Evolutionary conservation across 2,113 vertebrate genomes (phyloP), one percentile per base, ranked within the genome.

Genomic region (Anguilla japonica): DNA sequence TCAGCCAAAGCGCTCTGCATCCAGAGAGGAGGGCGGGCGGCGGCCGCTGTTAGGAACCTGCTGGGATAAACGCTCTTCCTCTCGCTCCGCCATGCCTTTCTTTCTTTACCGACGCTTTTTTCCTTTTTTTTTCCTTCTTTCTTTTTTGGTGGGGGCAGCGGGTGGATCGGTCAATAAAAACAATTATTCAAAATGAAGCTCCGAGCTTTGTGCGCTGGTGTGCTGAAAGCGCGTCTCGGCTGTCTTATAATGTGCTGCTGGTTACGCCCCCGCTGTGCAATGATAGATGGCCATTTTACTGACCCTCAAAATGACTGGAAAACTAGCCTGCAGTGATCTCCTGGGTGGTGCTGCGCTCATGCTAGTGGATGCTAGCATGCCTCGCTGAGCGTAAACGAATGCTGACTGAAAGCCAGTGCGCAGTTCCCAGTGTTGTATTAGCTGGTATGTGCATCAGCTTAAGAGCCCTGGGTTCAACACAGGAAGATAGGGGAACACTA

Each of bases 61-160:
- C 91, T 8, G 89, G 91, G 92, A 92, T 94, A 92, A 94, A 93
- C 92, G 92, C 90, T 92, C 91, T 90, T 93, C 91, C 92, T 92
- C 91, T 87, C 84, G 86, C 89, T 82, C 91, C 91, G 90, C 11
- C 26, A 0, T 34, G n/a, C n/a, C n/a, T 75, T 71, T 26, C 26
- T n/a, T 71, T 71, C 15, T 56, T 6, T 56, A 15, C 56, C 15
- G 8, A 16, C 8, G 13, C 18, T 7, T 63, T 63, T 67, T 67
- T 4, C 9, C 18, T 3, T 67, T 26, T 67, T 67, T 67, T 26
- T 67, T 67, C 5, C 5, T 67, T 26, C 26, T 18, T 20, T 26
- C 20, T 5, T 67, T 53, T 53, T 53, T 14, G 50, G 50, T 14
- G 9, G 50, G 50, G 50, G 20, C 3, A 9, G 20, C 20, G 4